Conservation (phyloP, 2,888 invertebrate species). For the Pammene aurita region DNA sequence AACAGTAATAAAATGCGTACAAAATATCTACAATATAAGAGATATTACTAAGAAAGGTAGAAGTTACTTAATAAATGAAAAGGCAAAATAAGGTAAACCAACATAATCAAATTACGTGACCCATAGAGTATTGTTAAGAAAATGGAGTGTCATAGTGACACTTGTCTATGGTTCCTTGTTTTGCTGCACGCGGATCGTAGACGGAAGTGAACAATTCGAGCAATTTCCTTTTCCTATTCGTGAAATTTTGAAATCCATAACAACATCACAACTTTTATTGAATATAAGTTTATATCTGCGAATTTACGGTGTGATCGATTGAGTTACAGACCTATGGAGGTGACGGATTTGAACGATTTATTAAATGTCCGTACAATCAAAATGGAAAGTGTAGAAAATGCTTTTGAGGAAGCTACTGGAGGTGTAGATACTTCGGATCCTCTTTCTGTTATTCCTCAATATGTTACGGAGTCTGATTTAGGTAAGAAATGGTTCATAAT, state of each 20-base stretch:
- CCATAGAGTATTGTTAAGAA: not conserved
- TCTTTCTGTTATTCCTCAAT: slow-evolving; percentile 73
- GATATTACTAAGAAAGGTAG: not conserved
- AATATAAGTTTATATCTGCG: not conserved
- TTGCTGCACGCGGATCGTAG: slow-evolving; percentile 67
- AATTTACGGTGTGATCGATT: not conserved
- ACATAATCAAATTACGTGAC: not conserved
- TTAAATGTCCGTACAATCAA: slow-evolving; percentile 72
- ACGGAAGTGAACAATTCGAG: slow-evolving; percentile 62
- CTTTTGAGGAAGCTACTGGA: slow-evolving; percentile 60
- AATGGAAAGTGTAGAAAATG: slow-evolving; percentile 70
- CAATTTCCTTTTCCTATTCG: slow-evolving; percentile 73
- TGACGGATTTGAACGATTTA: slow-evolving; percentile 72
- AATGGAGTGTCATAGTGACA: slow-evolving; percentile 27
- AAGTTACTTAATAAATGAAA: not conserved
- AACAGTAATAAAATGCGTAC: too few relatives aligned
- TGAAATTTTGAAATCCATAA: slow-evolving; percentile 46
- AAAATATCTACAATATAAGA: not conserved
- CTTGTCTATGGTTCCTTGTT: slow-evolving; percentile 57
- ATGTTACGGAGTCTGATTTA: slow-evolving; percentile 77
- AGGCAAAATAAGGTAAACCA: slow-evolving; percentile 6
- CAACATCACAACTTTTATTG: slow-evolving; percentile 46
- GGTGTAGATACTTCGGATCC: slow-evolving; percentile 62
- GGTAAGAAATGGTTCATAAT: slow-evolving; percentile 57
- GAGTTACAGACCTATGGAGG: slow-evolving; percentile 63